These are phyloP conservation scores for Cherax quadricarinatus DNA, from an alignment of 1,140 invertebrate genomes.

Conservation along the genomic window DNA sequence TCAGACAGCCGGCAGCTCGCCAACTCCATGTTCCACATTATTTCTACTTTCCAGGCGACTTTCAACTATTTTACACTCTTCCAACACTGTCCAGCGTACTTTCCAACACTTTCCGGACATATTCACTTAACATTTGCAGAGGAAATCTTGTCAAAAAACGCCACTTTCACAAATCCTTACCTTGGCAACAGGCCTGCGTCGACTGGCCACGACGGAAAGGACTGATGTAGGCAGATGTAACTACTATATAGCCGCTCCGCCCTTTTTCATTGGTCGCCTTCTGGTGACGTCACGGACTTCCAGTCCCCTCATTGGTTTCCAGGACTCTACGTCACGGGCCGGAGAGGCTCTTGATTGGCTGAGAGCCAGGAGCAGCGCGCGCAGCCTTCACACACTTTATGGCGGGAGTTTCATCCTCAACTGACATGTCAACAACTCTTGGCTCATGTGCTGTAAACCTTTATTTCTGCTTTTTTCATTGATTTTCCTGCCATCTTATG, in stretches of 20 bases:
- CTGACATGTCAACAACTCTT: not conserved
- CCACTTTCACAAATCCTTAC: conserved; percentile 23
- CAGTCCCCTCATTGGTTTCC: not conserved
- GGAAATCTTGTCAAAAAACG: not conserved
- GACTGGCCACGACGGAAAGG: conserved; percentile 60
- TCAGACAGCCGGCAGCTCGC: conserved; percentile 32
- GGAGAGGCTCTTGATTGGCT: conserved; percentile 17
- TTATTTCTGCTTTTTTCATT: not conserved
- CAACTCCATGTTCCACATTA: conserved; percentile 1
- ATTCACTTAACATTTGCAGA: not conserved
- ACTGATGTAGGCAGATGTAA: conserved; percentile 24
- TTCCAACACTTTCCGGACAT: not conserved
- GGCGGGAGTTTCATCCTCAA: conserved; percentile 44
- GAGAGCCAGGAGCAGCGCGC: not conserved
- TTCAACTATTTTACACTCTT: not conserved
- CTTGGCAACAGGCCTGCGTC: conserved; percentile 61
- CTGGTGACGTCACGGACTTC: conserved; percentile 11
- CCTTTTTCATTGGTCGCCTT: conserved; percentile 25
- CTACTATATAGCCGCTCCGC: conserved; percentile 54
- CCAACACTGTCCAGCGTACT: not conserved
- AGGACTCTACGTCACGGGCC: conserved; percentile 19
- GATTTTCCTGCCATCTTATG: not conserved
- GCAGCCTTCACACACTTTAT: not conserved
- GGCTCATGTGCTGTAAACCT: not conserved
- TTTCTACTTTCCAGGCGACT: not conserved